Conservation (phyloP, 2,888 invertebrate species). For the Hirudinaria manillensis region DNA sequence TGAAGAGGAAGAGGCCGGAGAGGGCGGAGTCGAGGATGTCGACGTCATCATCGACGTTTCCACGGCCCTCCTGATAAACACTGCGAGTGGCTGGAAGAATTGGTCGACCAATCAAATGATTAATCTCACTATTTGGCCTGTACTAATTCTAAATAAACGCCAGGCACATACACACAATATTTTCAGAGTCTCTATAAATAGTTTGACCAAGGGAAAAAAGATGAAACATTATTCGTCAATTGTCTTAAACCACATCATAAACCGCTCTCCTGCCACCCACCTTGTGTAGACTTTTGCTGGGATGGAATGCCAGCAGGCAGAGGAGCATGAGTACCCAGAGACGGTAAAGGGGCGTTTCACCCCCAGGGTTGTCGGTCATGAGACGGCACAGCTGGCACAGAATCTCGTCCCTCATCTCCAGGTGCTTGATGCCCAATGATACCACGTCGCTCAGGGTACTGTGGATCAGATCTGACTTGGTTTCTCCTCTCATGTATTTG, state of each 20-base stretch:
- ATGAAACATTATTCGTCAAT: too few relatives aligned
- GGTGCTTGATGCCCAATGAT: constrained; percentile 70
- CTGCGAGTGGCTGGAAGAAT: constrained; percentile 7
- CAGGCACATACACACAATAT: neutral
- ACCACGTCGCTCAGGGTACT: constrained; percentile 33
- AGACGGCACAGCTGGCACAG: constrained; percentile 58
- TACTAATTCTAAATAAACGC: neutral
- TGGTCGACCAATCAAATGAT: too few relatives aligned
- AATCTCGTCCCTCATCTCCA: constrained; percentile 85
- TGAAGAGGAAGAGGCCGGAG: constrained; percentile 9
- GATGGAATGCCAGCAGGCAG: constrained; percentile 86
- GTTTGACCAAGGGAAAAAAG: neutral
- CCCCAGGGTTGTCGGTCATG: constrained; percentile 74
- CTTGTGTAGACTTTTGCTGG: constrained; percentile 73
- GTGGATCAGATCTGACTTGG: constrained; percentile 48
- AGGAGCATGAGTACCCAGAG: constrained; percentile 62
- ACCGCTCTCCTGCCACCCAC: too few relatives aligned
- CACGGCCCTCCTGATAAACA: constrained; percentile 11
- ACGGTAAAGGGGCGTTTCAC: constrained; percentile 63
- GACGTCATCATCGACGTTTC: neutral
- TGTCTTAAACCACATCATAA: too few relatives aligned
- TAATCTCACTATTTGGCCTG: neutral
- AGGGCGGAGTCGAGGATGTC: constrained; percentile 25
- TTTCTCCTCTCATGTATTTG: constrained; percentile 73
- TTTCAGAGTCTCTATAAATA: neutral